Evolutionary conservation across 1,140 invertebrate species (phyloP).

Genomic region (Brachionus manjavacas): DNA sequence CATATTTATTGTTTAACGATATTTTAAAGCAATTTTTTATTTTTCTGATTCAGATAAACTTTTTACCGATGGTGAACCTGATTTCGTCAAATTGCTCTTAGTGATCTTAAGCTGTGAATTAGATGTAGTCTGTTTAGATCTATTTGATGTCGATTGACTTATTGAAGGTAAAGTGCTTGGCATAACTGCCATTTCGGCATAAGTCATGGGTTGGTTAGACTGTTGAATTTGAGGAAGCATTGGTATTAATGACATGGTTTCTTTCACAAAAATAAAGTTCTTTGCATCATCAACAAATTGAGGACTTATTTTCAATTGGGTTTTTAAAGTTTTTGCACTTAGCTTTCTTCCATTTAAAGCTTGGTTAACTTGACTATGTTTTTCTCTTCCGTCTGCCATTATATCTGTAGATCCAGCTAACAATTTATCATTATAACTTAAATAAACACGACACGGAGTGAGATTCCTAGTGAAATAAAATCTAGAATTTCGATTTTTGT

Average conservation of each 20-base stretch:
- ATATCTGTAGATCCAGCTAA: not conserved
- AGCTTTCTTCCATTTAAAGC: conserved; percentile 7
- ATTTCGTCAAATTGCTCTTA: not conserved
- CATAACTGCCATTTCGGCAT: conserved; percentile 30
- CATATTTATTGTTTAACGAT: not conserved
- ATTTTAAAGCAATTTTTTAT: not conserved
- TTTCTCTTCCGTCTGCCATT: not conserved
- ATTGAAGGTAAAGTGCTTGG: not conserved
- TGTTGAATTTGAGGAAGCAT: not conserved
- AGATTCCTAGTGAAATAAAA: conserved; percentile 26
- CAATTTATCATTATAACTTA: conserved; percentile 27
- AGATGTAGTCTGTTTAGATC: not conserved
- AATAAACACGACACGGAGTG: conserved; percentile 7
- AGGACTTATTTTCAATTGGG: conserved; percentile 20
- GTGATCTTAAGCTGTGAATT: not conserved
- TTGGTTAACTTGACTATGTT: not conserved
- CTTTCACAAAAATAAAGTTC: conserved; percentile 22
- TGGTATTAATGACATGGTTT: conserved; percentile 13
- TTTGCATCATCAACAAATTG: conserved; percentile 36
- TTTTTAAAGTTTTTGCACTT: conserved; percentile 14
- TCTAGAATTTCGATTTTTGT: conserved; percentile 21
- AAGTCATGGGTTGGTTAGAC: not conserved
- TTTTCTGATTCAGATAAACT: not conserved
- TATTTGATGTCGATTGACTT: not conserved
- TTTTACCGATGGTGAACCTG: not conserved